Base-by-base conservation (phyloP, 2,113 vertebrate species). In the Deroptyus accipitrinus region DNA sequence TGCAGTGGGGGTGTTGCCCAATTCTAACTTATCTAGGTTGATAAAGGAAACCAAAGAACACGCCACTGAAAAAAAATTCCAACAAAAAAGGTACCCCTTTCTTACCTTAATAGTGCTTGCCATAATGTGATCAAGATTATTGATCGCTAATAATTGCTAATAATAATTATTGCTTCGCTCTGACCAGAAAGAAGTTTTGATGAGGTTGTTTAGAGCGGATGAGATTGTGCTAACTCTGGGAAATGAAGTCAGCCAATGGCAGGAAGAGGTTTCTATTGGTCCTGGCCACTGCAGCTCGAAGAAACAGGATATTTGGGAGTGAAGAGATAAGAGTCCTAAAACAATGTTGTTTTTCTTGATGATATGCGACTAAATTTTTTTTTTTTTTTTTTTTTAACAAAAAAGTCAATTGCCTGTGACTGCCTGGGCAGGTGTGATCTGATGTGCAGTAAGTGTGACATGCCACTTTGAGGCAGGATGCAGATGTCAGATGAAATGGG, bases 291-390 rank as follows among this genome's bases (percentile, higher is more conserved):
- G 74, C 98, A 97, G 97, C 98, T 98, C 97, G 89, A 98, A 99
- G 98, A 99, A 99, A 99, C 99, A 99, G 99, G 99, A 99, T 99
- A 99, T 99, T 99, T 99, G 98, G 99, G 98, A 99, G 98, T 89
- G 97, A 97, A 97, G 98, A 99, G 99, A 99, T 99, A 99, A 99
- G 99, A 98, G 95, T 96, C 97, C 98, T 98, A 98, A 99, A 99
- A 99, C 99, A 99, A 99, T 99, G 98, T 98, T 99, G 98, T 99
- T 99, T 98, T 98, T 98, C 98, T 99, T 98, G 98, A 98, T 98
- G 98, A 98, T 98, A 98, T 97, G 96, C 91, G 95, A 98, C 98
- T 98, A 98, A 95, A 69, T 91, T 96, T 10, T 41, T 96, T 97
- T 94, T 94, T 93, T 92, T 92, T 92, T 86, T 94, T 77, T 95